phyloP scores from a whole-genome alignment of 2,113 vertebrate species.

The Laticauda laticaudata region DNA sequence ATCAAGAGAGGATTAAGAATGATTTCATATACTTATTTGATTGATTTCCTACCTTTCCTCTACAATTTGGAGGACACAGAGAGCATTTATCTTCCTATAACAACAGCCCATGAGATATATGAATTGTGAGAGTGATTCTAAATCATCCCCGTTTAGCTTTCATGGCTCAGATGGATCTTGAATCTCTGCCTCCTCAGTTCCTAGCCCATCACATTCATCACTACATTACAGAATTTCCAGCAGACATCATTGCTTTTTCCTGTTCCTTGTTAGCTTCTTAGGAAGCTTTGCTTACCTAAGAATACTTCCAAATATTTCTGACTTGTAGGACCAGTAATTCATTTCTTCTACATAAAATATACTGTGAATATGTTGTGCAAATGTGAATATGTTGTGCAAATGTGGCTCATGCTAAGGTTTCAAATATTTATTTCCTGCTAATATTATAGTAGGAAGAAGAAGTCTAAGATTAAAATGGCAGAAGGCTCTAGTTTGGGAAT shows the following conservation, averaged over 20 bases:
- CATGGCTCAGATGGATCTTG: not conserved
- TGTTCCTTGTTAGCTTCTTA: not conserved
- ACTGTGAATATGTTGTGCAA: not conserved
- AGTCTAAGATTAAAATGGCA: not conserved
- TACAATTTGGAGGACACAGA: not conserved
- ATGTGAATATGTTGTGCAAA: not conserved
- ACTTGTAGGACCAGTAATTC: not conserved
- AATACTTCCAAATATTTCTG: not conserved
- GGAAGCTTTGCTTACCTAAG: not conserved
- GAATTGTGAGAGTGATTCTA: not conserved
- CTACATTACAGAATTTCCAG: not conserved
- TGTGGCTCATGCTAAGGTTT: not conserved
- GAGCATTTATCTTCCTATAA: not conserved
- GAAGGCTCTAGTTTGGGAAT: not conserved
- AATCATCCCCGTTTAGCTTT: not conserved
- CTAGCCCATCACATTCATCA: not conserved
- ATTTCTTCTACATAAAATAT: not conserved
- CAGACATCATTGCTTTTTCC: not conserved
- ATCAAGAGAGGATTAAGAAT: not conserved
- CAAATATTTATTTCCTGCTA: rapidly evolving
- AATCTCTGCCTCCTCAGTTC: not conserved
- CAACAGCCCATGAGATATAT: not conserved
- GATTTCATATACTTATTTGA: not conserved
- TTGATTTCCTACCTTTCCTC: not conserved
- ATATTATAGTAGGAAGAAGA: rapidly evolving